Percentiles rank a stretch among this genome's conserved stretches.
Evolutionary conservation across 2,888 invertebrate species (phyloP).

Genomic region (Drosophila neotestacea): DNA sequence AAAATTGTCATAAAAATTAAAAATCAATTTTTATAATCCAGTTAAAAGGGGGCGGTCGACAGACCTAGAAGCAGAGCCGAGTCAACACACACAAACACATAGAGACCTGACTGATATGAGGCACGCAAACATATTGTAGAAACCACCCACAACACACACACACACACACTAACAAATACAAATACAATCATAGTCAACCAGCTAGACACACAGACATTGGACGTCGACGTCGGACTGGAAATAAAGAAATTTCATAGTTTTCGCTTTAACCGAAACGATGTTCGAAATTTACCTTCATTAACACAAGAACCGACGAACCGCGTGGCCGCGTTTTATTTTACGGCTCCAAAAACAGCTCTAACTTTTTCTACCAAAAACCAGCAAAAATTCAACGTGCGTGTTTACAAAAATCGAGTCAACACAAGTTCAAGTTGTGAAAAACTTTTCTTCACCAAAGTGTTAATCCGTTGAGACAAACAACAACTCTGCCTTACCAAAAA

Average conservation of each 20-base stretch:
- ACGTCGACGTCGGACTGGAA: slow-evolving; percentile 64
- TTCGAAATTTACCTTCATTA: slow-evolving; percentile 82
- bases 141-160: slow-evolving; percentile 37
- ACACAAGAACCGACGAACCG: slow-evolving; percentile 74
- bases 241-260: slow-evolving; percentile 80
- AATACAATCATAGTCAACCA: slow-evolving; percentile 27
- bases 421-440: slow-evolving; percentile 7
- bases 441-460: slow-evolving; percentile 22
- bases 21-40: slow-evolving; percentile 85
- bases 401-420: slow-evolving; percentile 9
- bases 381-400: slow-evolving; percentile 26
- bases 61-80: slow-evolving; percentile 28
- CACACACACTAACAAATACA: slow-evolving; percentile 30
- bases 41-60: slow-evolving; percentile 70
- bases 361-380: slow-evolving; percentile 17
- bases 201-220: slow-evolving; percentile 29
- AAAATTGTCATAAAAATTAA: slow-evolving; percentile 83
- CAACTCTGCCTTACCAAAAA: neutral
- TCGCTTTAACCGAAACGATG: slow-evolving; percentile 74
- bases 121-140: slow-evolving; percentile 50
- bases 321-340: slow-evolving; percentile 70
- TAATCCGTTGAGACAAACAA: slow-evolving; percentile 13
- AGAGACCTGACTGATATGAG: slow-evolving; percentile 45
- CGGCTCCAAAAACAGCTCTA: slow-evolving; percentile 3
- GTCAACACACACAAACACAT: slow-evolving; percentile 30